Percentiles rank a stretch among this genome's conserved stretches.
These are phyloP conservation scores for Synanthedon formicaeformis DNA, from an alignment of 2,888 invertebrate species.

Conservation along the genomic window DNA sequence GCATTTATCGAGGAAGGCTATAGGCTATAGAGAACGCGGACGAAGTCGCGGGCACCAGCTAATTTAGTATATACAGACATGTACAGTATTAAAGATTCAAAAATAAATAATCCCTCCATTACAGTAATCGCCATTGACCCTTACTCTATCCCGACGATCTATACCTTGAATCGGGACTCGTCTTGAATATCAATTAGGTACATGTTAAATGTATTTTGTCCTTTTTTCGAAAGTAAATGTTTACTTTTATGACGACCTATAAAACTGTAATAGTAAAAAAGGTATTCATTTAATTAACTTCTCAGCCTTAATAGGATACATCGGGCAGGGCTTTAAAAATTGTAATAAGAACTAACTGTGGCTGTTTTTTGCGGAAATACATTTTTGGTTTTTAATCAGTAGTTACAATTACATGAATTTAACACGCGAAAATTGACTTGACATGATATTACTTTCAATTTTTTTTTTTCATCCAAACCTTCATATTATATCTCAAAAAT, in stretches of 20 bases:
- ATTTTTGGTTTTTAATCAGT: no score
- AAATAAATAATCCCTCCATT: conserved; percentile 4
- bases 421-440: no score
- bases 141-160: conserved; percentile 19
- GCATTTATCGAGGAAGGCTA: no score
- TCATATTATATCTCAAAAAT: no score
- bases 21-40: no score
- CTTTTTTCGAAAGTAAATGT: conserved; percentile 45
- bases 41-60: no score
- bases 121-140: conserved; percentile 31
- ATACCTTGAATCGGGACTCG: conserved; percentile 12
- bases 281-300: background rate
- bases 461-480: no score
- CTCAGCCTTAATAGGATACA: background rate
- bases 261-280: conserved; percentile 18
- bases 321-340: conserved; percentile 1
- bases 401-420: no score
- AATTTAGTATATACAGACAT: no score
- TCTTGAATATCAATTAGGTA: conserved; percentile 45
- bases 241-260: conserved; percentile 45
- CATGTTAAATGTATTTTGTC: conserved; percentile 28
- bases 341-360: background rate
- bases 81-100: background rate
- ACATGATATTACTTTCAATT: no score
- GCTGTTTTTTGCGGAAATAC: no score